Evolutionary conservation across 2,797 vertebrate genomes (phyloP).

Genomic region (Myiotriccus ornatus): DNA sequence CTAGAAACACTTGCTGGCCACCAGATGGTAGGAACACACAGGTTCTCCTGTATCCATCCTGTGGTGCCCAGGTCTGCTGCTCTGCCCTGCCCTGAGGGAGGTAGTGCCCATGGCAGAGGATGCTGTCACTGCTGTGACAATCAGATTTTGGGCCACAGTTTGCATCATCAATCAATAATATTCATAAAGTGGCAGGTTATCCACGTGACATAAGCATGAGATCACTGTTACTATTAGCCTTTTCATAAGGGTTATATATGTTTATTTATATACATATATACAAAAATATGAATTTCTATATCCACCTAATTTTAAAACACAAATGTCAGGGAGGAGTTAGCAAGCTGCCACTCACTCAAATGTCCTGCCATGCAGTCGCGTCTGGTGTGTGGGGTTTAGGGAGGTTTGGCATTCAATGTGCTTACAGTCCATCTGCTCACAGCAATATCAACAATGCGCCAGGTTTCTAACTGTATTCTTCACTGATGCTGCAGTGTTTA

Average conservation of each 20-base stretch:
- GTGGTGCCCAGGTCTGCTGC: background rate
- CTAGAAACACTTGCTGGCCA: background rate
- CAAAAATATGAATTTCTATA: background rate
- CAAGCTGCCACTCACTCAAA: background rate
- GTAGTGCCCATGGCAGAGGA: background rate
- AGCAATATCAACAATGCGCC: background rate
- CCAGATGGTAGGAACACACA: background rate
- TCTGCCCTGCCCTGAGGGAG: background rate
- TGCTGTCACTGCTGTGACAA: background rate
- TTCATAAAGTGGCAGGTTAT: background rate
- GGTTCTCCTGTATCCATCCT: background rate
- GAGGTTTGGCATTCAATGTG: conserved; percentile 14
- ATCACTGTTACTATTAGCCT: background rate
- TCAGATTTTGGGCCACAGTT: background rate
- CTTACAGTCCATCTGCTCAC: conserved; percentile 50
- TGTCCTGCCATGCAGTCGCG: background rate
- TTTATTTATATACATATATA: background rate
- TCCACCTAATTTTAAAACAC: background rate
- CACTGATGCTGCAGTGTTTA: background rate
- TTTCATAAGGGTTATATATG: background rate
- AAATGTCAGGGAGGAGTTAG: background rate
- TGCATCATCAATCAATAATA: background rate
- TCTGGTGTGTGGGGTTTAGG: background rate
- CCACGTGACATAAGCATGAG: fast-evolving
- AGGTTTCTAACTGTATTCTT: conserved; percentile 42